Conservation (phyloP, 2,797 vertebrate species). For the Manis crassicaudata region DNA sequence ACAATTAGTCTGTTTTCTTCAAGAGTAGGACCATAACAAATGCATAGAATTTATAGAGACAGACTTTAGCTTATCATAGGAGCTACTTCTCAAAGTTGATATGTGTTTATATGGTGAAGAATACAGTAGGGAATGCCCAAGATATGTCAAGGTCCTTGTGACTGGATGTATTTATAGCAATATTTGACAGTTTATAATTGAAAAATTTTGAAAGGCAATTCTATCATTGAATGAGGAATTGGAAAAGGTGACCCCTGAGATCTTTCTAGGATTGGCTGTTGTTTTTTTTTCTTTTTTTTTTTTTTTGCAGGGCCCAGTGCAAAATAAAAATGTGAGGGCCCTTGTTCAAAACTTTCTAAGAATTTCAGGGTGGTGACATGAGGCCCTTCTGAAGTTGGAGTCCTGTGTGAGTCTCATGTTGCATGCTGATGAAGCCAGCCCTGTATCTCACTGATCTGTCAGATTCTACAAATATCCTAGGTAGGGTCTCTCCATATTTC, state of each 20-base stretch:
- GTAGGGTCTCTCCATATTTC: neutral
- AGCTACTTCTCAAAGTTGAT: neutral
- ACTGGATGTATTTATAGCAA: neutral
- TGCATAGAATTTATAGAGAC: neutral
- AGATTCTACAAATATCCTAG: neutral
- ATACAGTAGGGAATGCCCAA: neutral
- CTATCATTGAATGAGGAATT: neutral
- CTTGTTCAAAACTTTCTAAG: neutral
- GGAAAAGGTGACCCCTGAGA: neutral
- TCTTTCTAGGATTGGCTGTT: neutral
- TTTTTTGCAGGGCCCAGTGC: neutral
- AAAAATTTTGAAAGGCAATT: neutral
- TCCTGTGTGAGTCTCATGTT: neutral
- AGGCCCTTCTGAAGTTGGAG: neutral
- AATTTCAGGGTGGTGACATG: neutral
- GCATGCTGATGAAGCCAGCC: fast-evolving
- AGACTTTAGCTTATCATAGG: neutral
- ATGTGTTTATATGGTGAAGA: neutral
- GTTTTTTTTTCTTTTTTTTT: neutral
- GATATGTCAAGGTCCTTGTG: neutral
- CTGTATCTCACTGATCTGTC: neutral
- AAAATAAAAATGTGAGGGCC: neutral
- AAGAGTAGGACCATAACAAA: neutral
- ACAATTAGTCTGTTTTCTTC: neutral
- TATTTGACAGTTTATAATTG: neutral